Evolutionary conservation across 2,888 invertebrate species (phyloP).

Genomic region (Prenolepis imparis): DNA sequence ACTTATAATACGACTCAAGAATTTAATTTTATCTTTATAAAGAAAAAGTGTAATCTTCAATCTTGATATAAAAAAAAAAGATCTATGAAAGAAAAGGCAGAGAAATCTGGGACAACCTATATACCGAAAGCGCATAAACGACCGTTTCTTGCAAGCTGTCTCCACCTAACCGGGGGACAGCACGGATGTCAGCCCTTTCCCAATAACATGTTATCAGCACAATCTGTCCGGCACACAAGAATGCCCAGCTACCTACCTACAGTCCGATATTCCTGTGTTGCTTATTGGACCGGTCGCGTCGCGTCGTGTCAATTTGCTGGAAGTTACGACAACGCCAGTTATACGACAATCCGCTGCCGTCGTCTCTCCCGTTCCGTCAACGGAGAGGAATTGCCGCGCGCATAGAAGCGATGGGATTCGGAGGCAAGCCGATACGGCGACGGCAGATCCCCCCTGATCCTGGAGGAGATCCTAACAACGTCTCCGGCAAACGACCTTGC

Average conservation of each 20-base stretch:
- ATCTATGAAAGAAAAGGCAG: not conserved
- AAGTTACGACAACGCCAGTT: constrained; percentile 63
- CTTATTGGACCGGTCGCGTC: constrained; percentile 30
- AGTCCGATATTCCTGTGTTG: constrained; percentile 29
- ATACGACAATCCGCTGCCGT: constrained; percentile 42
- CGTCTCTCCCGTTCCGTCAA: constrained; percentile 47
- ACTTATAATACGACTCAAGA: not conserved
- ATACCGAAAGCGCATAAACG: constrained; percentile 28
- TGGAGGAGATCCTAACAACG: constrained; percentile 67
- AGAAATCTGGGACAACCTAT: not conserved
- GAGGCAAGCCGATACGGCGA: not conserved
- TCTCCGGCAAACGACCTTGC: constrained; percentile 61
- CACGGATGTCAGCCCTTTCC: constrained; percentile 27
- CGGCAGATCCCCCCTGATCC: constrained; percentile 42
- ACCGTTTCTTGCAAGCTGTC: constrained; percentile 28
- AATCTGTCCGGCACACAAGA: constrained; percentile 44
- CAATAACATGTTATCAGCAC: constrained; percentile 55
- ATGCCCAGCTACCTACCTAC: constrained; percentile 18
- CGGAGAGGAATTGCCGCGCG: constrained; percentile 40
- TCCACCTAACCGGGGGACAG: not conserved
- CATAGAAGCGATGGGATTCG: constrained; percentile 34
- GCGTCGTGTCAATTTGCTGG: constrained; percentile 61
- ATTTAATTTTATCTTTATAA: not conserved
- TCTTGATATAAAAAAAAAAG: not conserved
- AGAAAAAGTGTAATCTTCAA: not conserved